These are phyloP conservation scores for Bombus pascuorum DNA, from an alignment of 1,140 invertebrate species.

Conservation along the genomic window DNA sequence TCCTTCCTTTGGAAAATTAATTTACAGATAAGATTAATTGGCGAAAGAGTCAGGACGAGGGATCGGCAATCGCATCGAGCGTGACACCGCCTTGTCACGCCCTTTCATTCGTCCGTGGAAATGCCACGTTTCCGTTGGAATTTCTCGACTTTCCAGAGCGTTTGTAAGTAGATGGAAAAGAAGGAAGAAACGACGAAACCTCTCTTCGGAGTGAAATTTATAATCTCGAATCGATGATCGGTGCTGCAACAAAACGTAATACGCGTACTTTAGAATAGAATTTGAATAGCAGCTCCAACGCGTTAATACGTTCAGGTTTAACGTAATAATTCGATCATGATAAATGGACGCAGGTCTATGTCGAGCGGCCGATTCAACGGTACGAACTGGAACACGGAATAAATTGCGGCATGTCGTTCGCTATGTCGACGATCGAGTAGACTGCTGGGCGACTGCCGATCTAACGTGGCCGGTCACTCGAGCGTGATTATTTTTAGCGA, in stretches of 20 bases:
- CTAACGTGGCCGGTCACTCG: slow-evolving; percentile 57
- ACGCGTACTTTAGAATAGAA: neutral
- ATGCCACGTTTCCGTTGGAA: neutral
- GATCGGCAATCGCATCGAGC: neutral
- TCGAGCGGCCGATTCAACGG: neutral
- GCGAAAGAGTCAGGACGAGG: neutral
- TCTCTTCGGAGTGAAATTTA: neutral
- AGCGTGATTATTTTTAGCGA: slow-evolving; percentile 68
- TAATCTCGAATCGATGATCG: neutral
- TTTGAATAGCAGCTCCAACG: too few relatives aligned
- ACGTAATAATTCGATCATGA: slow-evolving; percentile 44
- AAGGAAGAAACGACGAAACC: neutral
- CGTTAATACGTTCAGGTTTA: slow-evolving; percentile 24
- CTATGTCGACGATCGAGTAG: slow-evolving; percentile 48
- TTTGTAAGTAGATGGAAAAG: neutral
- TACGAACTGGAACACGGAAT: slow-evolving; percentile 27
- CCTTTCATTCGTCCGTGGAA: neutral
- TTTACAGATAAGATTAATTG: slow-evolving; percentile 16
- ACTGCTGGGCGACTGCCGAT: slow-evolving; percentile 65
- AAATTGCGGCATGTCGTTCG: slow-evolving; percentile 30
- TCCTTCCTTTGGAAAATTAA: neutral
- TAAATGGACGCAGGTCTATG: slow-evolving; percentile 10
- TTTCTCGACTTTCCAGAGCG: neutral
- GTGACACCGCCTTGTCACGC: neutral
- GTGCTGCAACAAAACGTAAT: neutral